Base-by-base conservation (phyloP, 2,797 vertebrate genomes). In the Enteromius viviparus region DNA sequence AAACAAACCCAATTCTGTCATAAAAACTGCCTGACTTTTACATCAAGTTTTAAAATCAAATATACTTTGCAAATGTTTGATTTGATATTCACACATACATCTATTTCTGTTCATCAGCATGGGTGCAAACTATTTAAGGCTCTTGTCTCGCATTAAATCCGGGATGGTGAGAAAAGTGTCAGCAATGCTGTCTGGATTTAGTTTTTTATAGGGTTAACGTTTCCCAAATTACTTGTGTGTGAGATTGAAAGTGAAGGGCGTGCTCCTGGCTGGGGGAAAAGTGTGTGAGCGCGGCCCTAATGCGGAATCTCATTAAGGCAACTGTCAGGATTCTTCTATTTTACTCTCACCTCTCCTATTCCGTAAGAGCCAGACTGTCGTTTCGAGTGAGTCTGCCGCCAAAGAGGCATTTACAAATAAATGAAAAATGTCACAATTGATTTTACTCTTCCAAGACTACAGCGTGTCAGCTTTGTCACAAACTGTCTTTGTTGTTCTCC, bases 401-500 rank as follows among this genome's bases (percentile, higher is more conserved):
- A 96, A 95, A 95, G 96, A 97, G 93, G 93, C 97, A 97, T 98
- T 99, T 99, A 98, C 97, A 99, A 98, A 99, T 98, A 99, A 98
- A 99, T 98, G 97, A 99, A 98, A 99, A 99, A 97, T 97, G 98
- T 98, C 97, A 98, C 97, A 97, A 96, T 96, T 96, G 96, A 98
- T 99, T 97, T 96, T 90, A 92, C 93, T 97, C 90, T 91, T 96
- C 94, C 90, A 85, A 88, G 94, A 95, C 90, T 90, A 93, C 91
- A 88, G 90, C 77, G 85, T 96, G 96, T 97, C 96, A 96, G 95
- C 94, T 97, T 97, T 96, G 96, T 97, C 97, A 97, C 95, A 96
- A 96, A 95, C 94, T 94, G 92, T 96, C 96, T 96, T 96, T 96
- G 95, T 96, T 97, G 93, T 93, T 96, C 93, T 95, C 87, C 93